phyloP scores from a whole-genome alignment of 2,888 invertebrate species.

The Gymnoscelis rufifasciata region DNA sequence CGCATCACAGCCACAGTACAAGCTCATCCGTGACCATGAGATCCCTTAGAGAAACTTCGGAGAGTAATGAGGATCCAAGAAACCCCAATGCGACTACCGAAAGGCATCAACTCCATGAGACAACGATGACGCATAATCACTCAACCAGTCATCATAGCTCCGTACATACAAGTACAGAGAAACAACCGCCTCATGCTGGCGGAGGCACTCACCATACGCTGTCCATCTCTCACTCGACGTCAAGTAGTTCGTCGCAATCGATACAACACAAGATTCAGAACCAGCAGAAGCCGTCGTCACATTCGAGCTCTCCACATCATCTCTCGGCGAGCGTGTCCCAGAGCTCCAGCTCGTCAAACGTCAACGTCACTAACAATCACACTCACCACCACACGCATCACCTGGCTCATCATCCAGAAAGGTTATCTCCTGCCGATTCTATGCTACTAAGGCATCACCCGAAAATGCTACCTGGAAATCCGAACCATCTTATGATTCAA shows the following conservation, averaged over 20 bases:
- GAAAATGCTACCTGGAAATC: conserved; percentile 77
- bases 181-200: conserved; percentile 76
- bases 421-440: conserved; percentile 81
- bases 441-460: conserved; percentile 73
- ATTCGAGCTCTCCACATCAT: conserved; percentile 75
- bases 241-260: conserved; percentile 83
- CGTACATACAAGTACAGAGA: conserved; percentile 82
- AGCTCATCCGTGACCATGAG: conserved; percentile 85
- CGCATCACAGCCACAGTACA: conserved; percentile 85
- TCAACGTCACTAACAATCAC: conserved; percentile 78
- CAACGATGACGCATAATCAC: conserved; percentile 83
- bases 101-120: conserved; percentile 81
- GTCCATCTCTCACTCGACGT: conserved; percentile 83
- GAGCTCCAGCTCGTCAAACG: conserved; percentile 72
- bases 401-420: conserved; percentile 82
- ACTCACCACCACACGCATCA: conserved; percentile 84
- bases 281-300: conserved; percentile 67
- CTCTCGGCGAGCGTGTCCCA: conserved; percentile 78
- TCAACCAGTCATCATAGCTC: conserved; percentile 82
- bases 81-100: conserved; percentile 73
- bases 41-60: conserved; percentile 80
- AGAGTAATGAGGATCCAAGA: conserved; percentile 70
- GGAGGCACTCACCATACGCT: conserved; percentile 78
- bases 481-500: conserved; percentile 82
- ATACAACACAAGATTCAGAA: conserved; percentile 81